Conservation (phyloP, 1,140 invertebrate genomes). For the Pararge aegeria region DNA sequence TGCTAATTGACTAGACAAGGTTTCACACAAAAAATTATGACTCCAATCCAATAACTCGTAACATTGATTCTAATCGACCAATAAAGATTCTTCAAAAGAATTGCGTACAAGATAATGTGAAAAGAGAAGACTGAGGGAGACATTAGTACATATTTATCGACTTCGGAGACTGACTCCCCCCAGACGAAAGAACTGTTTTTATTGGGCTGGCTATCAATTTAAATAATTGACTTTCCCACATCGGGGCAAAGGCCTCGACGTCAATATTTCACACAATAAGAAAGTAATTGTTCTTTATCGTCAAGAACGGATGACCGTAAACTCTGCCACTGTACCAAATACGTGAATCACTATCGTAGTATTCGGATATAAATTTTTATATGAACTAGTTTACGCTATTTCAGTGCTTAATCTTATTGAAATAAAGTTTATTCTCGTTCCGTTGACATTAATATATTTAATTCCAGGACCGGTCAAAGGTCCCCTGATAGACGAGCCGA, state of each 20-base stretch:
- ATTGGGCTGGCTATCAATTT: conserved; percentile 41
- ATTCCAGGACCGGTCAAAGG: conserved; percentile 1
- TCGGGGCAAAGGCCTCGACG: conserved; percentile 31
- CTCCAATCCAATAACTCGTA: background rate
- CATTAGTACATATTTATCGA: conserved; percentile 37
- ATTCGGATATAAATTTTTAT: background rate
- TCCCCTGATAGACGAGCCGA: conserved; percentile 12
- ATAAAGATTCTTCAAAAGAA: background rate
- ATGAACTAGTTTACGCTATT: background rate
- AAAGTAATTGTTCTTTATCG: conserved; percentile 32
- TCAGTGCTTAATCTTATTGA: background rate
- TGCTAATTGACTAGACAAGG: background rate
- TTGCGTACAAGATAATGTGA: background rate
- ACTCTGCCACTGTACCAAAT: conserved; percentile 5
- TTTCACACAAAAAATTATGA: background rate
- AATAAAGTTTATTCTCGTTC: background rate
- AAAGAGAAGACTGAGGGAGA: background rate
- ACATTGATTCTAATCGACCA: background rate
- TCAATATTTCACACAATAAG: conserved; percentile 35
- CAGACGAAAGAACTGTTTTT: conserved; percentile 39
- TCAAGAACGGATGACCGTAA: conserved; percentile 20
- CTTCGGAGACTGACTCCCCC: conserved; percentile 24
- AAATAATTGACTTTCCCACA: conserved; percentile 44
- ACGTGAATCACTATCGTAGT: conserved; percentile 21
- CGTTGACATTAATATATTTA: conserved; percentile 2